phyloP scores from a whole-genome alignment of 92 coral and sea anemone species.

The Phenganax subtilis region DNA sequence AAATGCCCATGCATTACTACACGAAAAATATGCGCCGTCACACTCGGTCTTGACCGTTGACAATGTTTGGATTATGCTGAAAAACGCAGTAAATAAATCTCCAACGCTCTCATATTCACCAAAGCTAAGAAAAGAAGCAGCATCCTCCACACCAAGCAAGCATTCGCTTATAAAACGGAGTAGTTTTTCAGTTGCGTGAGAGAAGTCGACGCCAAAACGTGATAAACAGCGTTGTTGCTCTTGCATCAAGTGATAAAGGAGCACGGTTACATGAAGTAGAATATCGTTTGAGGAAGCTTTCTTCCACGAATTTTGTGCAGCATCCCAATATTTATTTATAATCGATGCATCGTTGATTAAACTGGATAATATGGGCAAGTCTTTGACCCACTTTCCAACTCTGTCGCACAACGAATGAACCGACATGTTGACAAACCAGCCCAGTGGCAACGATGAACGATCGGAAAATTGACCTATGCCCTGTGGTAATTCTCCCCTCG shows the following conservation, averaged over 20 bases:
- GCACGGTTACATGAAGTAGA: constrained; percentile 6
- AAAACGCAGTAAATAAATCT: constrained; percentile 3
- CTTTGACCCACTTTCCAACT: constrained; percentile 21
- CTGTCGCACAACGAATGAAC: constrained; percentile 15
- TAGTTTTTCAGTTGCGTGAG: constrained; percentile 15
- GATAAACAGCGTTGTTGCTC: constrained; percentile 16
- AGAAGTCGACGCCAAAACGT: constrained; percentile 3
- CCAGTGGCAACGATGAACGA: too few relatives aligned
- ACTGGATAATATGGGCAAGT: constrained; percentile 12
- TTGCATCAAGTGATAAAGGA: constrained; percentile 28
- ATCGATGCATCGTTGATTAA: constrained; percentile 14
- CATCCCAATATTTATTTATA: constrained; percentile 20
- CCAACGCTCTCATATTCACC: constrained; percentile 13
- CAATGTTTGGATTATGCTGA: constrained; percentile 2
- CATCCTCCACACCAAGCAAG: neutral
- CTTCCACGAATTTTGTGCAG: constrained; percentile 19
- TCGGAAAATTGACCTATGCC: too few relatives aligned
- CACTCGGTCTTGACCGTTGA: neutral
- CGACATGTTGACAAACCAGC: constrained; percentile 5
- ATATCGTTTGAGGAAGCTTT: constrained; percentile 10
- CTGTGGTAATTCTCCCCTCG: too few relatives aligned
- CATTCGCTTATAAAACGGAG: constrained; percentile 15
- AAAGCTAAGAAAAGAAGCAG: neutral
- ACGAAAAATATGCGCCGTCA: neutral
- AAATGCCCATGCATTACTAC: constrained; percentile 24